Percentiles rank a stretch among this genome's conserved stretches.
phyloP scores from a whole-genome alignment of 2,797 vertebrate species.

The Discoglossus pictus region DNA sequence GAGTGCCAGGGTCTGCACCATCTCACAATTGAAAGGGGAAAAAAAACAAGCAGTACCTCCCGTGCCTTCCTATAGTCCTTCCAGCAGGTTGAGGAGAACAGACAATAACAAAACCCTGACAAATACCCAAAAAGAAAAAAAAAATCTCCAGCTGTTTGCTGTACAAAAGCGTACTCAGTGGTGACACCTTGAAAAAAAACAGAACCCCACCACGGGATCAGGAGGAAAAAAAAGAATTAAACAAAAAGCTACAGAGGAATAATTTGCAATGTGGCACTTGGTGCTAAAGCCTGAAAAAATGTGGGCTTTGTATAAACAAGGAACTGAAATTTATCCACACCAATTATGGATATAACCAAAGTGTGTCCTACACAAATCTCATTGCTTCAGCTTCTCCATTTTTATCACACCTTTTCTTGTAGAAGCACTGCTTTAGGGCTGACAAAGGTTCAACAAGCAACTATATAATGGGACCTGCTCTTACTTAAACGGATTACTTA shows the following conservation, averaged over 20 bases:
- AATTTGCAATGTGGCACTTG: slow-evolving; percentile 86
- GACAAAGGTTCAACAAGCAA: too few relatives aligned
- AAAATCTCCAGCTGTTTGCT: slow-evolving; percentile 67
- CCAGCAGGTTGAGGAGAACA: slow-evolving; percentile 69
- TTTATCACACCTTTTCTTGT: slow-evolving; percentile 67
- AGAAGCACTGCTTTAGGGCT: too few relatives aligned
- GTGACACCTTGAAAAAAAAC: slow-evolving; percentile 98
- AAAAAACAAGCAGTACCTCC: slow-evolving; percentile 56
- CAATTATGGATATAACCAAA: slow-evolving; percentile 94
- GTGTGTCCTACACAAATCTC: slow-evolving; percentile 60
- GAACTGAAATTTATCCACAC: slow-evolving; percentile 90
- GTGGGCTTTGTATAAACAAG: slow-evolving; percentile 95
- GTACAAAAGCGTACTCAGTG: slow-evolving; percentile 73
- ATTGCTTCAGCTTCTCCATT: slow-evolving; percentile 62
- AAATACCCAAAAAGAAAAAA: slow-evolving; percentile 62
- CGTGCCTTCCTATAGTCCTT: slow-evolving; percentile 49
- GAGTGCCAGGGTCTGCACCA: slow-evolving; percentile 95
- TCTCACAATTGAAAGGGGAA: slow-evolving; percentile 89
- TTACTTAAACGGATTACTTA: too few relatives aligned
- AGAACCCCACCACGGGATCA: slow-evolving; percentile 80
- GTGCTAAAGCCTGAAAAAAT: slow-evolving; percentile 98
- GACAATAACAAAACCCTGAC: slow-evolving; percentile 73
- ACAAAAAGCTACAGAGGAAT: slow-evolving; percentile 91
- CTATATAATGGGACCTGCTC: too few relatives aligned
- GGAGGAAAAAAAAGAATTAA: slow-evolving; percentile 85